Base-by-base conservation (phyloP, 2,113 vertebrate genomes). In the Odontophorus gujanensis region DNA sequence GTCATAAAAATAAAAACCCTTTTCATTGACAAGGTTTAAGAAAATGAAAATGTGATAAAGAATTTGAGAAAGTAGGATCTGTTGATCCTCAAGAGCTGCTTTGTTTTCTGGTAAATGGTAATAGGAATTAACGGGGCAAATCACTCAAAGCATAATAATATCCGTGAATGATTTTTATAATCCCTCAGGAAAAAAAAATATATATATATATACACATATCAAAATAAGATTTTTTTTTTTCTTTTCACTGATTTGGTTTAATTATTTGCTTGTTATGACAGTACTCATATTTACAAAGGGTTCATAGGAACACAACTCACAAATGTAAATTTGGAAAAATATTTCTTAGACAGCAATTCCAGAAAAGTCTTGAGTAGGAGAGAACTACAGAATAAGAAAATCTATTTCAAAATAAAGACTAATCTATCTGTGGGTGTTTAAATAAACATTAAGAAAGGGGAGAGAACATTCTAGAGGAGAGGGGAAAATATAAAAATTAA, bases 121-220 rank as follows among this genome's bases (percentile, higher is more conserved):
- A 67, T 43, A 74, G 32, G 82, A 94, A 94, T 95, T 88, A 94
- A 90, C 85, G 74, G 16, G 34, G n/a, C 7, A 96, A 92, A 95
- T 68, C 77, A 68, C 79, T 72, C 9, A 11, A 26, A 92, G 61
- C 45, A 74, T 47, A 95, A 71, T 77, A 91, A 65, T 68, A 87
- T 48, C 79, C 85, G 30, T 86, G 47, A 90, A 91, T 85, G 38
- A 38, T 71, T 93, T 66, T 16, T 17, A 22, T 57, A 90, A 87
- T 87, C 19, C 57, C 9, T 87, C 15, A 55, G 34, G 5, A 59
- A 84, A 83, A 58, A 59, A 87, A 30, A 83, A 57, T 1, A 11
- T 51, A 20, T 22, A 48, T 21, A 20, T 20, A 20, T 47, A 16
- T 17, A 47, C 19, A 19, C 4, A 11, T 68, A 69, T 24, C 45